Evolutionary conservation across 2,113 vertebrate genomes (phyloP).

Genomic region (Hippocampus guttulatus): DNA sequence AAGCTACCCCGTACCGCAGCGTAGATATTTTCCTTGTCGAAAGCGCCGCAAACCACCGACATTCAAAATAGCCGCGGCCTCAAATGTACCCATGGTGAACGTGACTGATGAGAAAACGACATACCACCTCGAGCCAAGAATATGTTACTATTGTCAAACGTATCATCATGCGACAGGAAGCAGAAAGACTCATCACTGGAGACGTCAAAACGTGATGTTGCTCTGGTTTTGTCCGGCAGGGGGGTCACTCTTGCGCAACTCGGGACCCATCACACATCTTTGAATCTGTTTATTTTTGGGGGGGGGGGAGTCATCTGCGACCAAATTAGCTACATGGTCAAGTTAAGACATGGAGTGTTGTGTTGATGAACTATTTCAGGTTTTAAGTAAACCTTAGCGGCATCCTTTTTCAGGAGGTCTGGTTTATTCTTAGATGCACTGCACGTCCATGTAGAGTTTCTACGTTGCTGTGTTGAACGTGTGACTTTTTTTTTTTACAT

Average conservation of each 20-base stretch:
- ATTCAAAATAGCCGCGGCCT: conserved; percentile 54
- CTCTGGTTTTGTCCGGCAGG: neutral
- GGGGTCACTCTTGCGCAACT: conserved; percentile 21
- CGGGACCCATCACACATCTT: conserved; percentile 25
- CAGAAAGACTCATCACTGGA: conserved; percentile 18
- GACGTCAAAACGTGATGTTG: conserved; percentile 1
- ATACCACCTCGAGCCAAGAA: conserved; percentile 39
- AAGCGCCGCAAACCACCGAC: conserved; percentile 60
- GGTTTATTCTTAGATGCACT: conserved; percentile 63
- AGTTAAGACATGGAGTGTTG: conserved; percentile 43
- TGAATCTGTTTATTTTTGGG: conserved; percentile 61
- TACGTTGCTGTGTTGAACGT: neutral
- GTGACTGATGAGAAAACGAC: conserved; percentile 57
- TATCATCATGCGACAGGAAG: conserved; percentile 37
- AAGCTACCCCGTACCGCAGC: conserved; percentile 60
- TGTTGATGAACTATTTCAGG: conserved; percentile 67
- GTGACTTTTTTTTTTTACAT: conserved; percentile 21
- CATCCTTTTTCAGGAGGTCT: conserved; percentile 37
- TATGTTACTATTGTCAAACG: conserved; percentile 36
- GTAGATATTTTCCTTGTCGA: conserved; percentile 68
- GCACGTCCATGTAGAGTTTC: conserved; percentile 25
- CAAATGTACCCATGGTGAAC: conserved; percentile 46
- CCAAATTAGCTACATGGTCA: conserved; percentile 53
- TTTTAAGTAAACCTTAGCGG: conserved; percentile 59
- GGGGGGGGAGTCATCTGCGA: conserved; percentile 29